phyloP scores from a whole-genome alignment of 2,113 vertebrate species.

The Herpetotheres cachinnans region DNA sequence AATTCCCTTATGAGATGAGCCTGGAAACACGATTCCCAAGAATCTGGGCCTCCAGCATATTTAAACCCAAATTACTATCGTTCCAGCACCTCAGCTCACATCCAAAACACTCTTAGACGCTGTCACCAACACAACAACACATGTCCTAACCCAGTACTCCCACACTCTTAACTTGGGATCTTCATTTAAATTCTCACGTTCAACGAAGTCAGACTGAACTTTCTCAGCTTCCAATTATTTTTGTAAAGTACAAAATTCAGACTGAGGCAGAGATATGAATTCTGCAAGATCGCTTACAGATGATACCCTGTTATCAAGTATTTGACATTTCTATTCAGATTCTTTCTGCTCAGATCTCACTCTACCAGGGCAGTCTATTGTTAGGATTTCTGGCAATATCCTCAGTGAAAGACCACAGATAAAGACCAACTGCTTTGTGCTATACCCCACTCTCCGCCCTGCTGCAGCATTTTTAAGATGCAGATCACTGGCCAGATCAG shows the following conservation, averaged over 20 bases:
- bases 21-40: background rate
- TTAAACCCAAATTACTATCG: background rate
- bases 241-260: background rate
- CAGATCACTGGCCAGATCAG: background rate
- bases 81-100: background rate
- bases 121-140: background rate
- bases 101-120: background rate
- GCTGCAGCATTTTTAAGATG: background rate
- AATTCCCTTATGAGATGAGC: background rate
- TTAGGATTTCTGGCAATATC: background rate
- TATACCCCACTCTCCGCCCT: background rate
- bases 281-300: background rate
- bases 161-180: background rate
- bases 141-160: conserved; percentile 7
- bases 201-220: background rate
- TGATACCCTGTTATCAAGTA: background rate
- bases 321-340: background rate
- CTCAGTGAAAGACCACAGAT: background rate
- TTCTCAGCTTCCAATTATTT: conserved; percentile 10
- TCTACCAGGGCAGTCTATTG: background rate
- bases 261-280: background rate
- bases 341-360: background rate
- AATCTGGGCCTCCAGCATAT: background rate
- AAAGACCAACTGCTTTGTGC: background rate
- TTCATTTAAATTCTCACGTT: background rate